Conservation (phyloP, 2,888 invertebrate genomes). For the Eutolmus rufibarbis region DNA sequence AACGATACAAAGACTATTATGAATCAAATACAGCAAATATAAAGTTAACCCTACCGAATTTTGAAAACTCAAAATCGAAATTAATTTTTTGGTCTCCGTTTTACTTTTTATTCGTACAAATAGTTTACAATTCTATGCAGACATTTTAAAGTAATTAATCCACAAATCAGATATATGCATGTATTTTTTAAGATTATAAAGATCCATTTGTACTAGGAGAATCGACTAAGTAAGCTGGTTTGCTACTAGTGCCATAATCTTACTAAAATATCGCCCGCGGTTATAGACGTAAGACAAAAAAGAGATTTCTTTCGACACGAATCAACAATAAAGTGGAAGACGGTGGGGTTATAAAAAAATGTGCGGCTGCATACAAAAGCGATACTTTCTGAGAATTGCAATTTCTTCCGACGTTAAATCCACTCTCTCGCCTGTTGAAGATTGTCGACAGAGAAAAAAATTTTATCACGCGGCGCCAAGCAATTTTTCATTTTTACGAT, state of each 20-base stretch:
- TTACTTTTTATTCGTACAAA: no score
- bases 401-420: constrained; percentile 12
- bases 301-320: not conserved
- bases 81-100: no score
- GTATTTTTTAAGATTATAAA: no score
- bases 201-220: no score
- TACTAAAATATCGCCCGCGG: not conserved
- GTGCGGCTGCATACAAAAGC: not conserved
- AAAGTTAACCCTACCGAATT: no score
- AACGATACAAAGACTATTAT: no score
- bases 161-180: no score
- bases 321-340: not conserved
- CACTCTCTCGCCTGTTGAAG: not conserved
- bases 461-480: constrained; percentile 38
- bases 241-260: not conserved
- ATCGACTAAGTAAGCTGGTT: no score
- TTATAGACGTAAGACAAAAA: not conserved
- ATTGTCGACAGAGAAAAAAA: not conserved
- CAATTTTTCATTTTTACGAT: constrained; percentile 40
- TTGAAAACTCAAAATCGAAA: no score
- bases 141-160: no score
- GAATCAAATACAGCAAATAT: no score
- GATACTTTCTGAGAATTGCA: constrained; percentile 26
- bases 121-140: no score
- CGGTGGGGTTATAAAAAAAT: not conserved